A percentile compares a stretch with the other conserved stretches of the same genome.
phyloP scores from a whole-genome alignment of 2,113 vertebrate species.

The Brachyhypopomus gauderio region DNA sequence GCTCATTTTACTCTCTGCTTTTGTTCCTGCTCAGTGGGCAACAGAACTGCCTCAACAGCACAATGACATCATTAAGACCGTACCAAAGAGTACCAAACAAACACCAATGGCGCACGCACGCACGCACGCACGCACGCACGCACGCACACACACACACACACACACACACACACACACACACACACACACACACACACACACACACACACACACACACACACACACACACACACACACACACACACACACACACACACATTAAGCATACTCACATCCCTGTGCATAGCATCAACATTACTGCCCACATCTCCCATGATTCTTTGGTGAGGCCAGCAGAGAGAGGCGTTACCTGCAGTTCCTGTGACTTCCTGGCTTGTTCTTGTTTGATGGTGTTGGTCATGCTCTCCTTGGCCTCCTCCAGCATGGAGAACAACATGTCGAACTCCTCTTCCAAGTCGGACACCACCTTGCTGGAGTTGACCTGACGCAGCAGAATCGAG shows the following conservation, averaged over 20 bases:
- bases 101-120: slow-evolving; percentile 23
- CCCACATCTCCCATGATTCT: background rate
- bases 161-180: slow-evolving; percentile 21
- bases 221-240: background rate
- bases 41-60: slow-evolving; percentile 52
- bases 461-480: slow-evolving; percentile 82
- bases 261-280: background rate
- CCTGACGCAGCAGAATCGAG: slow-evolving; percentile 70
- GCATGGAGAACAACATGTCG: slow-evolving; percentile 80
- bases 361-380: slow-evolving; percentile 82
- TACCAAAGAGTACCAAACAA: slow-evolving; percentile 18
- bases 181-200: background rate
- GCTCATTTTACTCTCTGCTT: slow-evolving; percentile 48
- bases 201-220: background rate
- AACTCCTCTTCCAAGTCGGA: slow-evolving; percentile 90
- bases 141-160: background rate
- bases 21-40: slow-evolving; percentile 56
- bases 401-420: slow-evolving; percentile 84
- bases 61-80: slow-evolving; percentile 52
- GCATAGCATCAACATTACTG: too few relatives aligned
- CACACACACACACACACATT: background rate
- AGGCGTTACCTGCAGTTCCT: slow-evolving; percentile 83
- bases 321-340: too few relatives aligned
- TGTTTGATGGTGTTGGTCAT: slow-evolving; percentile 83
- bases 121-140: background rate